Conservation (phyloP, 2,113 vertebrate species). For the Martes martes region DNA sequence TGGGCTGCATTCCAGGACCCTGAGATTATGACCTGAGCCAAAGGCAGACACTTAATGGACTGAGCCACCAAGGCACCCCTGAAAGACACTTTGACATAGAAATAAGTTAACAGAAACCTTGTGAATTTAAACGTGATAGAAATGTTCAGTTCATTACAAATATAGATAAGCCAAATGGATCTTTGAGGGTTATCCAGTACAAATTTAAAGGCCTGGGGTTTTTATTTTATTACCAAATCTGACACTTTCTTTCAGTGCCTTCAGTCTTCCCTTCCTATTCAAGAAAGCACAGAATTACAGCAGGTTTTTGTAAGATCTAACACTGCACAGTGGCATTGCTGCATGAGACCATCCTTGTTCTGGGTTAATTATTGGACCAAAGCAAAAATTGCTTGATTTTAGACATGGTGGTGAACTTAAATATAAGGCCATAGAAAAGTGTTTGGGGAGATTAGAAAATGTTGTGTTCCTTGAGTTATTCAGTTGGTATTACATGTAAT, state of each 20-base stretch:
- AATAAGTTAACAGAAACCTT: background rate
- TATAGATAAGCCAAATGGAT: background rate
- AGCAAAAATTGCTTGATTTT: background rate
- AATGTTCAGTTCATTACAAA: background rate
- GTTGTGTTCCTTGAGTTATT: background rate
- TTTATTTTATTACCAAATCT: background rate
- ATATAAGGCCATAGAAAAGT: background rate
- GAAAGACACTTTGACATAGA: background rate
- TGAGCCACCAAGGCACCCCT: background rate
- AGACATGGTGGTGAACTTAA: background rate
- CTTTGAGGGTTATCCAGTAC: background rate
- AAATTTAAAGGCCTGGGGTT: background rate
- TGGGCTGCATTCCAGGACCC: too few species aligned
- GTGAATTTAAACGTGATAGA: background rate
- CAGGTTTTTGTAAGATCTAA: background rate
- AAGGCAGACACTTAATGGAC: too few species aligned
- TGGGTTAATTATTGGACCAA: background rate
- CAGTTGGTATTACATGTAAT: background rate
- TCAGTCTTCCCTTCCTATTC: background rate
- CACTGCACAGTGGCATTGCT: background rate
- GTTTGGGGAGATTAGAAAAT: background rate
- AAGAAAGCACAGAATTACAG: background rate
- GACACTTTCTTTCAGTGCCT: background rate
- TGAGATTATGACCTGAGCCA: too few species aligned
- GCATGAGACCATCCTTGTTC: background rate